Conservation (phyloP, 2,113 vertebrate genomes). For the Rousettus leschenaultii region DNA sequence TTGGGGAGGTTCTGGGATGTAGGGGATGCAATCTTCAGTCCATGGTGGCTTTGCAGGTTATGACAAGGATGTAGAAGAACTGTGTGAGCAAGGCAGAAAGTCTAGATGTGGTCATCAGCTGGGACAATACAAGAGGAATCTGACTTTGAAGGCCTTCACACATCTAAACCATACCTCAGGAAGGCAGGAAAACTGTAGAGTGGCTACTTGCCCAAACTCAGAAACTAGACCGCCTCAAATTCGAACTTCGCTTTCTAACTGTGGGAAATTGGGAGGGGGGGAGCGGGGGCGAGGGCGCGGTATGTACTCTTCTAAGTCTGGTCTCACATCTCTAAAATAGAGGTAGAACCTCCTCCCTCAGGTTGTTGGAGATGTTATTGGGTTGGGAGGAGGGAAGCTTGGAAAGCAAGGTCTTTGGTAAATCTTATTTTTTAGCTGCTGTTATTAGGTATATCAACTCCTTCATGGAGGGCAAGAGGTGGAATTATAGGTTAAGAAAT, state of each 20-base stretch:
- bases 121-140: neutral
- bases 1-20: neutral
- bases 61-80: neutral
- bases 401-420: neutral
- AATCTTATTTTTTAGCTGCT: neutral
- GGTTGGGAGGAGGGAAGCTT: neutral
- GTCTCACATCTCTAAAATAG: neutral
- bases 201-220: accelerated
- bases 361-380: neutral
- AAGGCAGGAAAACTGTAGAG: neutral
- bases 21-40: neutral
- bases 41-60: neutral
- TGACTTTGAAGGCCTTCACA: neutral
- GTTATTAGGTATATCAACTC: neutral
- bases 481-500: neutral
- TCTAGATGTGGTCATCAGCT: accelerated
- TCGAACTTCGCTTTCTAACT: neutral
- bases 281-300: too few species aligned
- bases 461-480: neutral
- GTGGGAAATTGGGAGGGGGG: neutral
- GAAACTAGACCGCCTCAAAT: neutral
- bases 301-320: neutral
- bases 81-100: neutral
- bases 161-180: accelerated
- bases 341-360: neutral